Evolutionary conservation across 1,140 invertebrate genomes (phyloP), one percentile per base, ranked within the genome.

Genomic region (Saxidomus purpurata): DNA sequence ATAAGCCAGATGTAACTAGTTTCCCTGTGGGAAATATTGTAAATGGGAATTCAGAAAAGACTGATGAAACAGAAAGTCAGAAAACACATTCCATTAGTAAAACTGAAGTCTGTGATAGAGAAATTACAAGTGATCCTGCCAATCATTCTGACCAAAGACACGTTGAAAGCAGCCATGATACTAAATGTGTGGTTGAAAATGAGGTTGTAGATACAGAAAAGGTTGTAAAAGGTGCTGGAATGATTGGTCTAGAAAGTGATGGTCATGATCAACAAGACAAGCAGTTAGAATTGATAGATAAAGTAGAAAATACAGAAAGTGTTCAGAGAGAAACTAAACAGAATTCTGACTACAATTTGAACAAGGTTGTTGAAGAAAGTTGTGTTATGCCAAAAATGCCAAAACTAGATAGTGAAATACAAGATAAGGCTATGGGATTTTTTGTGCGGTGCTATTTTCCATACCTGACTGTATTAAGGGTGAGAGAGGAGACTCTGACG

Each of bases 381-480:
- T n/a, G 55, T 59, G 55, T 8, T 8, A 43, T 8, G 43, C 15
- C 43, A 8, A 43, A 43, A 43, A 43, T 8, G 43, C 15, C 43
- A 8, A 43, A 43, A 43, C 43, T 8, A 43, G 43, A 38, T 71
- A 34, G 22, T 38, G 67, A 38, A 22, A n/a, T 38, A 2, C n/a
- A 52, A 25, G 81, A 83, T 49, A 63, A 49, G 22, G 63, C 28
- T 28, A 52, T 83, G 49, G 67, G 22, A 34, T 74, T 77, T 25
- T 89, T 89, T 77, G 52, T 84, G 2, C 28, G 87, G 31, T 83
- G 79, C 28, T 89, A 89, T 74, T 89, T 89, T 77, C 80, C 87
- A 6, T 89, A 89, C n/a, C 52, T 89, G 0, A n/a, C 17, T 34
- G 38, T 47, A 43, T 6, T 9, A 9, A 59, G 40, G 31, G 38